A percentile compares a stretch with the other conserved stretches of the same genome.
Conservation (phyloP, 2,888 invertebrate genomes). For the Scaptomyza polygonia region DNA sequence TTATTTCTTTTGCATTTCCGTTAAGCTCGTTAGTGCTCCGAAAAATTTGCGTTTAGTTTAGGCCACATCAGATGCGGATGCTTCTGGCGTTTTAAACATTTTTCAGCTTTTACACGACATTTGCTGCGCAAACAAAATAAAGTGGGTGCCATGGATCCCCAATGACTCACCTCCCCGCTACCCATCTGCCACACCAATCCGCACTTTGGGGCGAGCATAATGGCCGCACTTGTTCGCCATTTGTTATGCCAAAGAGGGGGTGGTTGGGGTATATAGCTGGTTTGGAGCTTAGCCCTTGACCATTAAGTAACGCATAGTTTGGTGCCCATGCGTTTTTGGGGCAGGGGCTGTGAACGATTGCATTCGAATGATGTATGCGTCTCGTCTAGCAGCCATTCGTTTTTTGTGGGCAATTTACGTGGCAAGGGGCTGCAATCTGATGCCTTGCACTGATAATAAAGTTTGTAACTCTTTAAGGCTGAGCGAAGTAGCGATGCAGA, state of each 20-base stretch:
- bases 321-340: conserved; percentile 1
- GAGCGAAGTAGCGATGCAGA: background rate
- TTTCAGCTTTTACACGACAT: conserved; percentile 62
- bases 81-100: conserved; percentile 37
- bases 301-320: conserved; percentile 62
- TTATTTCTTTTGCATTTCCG: conserved; percentile 56
- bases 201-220: conserved; percentile 53
- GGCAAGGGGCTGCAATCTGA: conserved; percentile 26
- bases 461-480: conserved; percentile 19
- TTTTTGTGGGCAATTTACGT: conserved; percentile 42
- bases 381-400: conserved; percentile 55
- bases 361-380: conserved; percentile 68
- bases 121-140: conserved; percentile 65
- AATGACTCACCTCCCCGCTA: background rate
- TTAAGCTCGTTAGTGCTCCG: conserved; percentile 60
- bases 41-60: conserved; percentile 52
- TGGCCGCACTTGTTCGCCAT: conserved; percentile 61
- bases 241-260: conserved; percentile 41
- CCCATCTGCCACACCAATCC: background rate
- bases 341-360: conserved; percentile 28
- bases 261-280: background rate
- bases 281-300: conserved; percentile 40
- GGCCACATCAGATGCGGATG: conserved; percentile 29
- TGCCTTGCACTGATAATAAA: conserved; percentile 18
- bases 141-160: conserved; percentile 19